Conservation (phyloP, 1,140 invertebrate species). For the Aphaenogaster ashmeadi region DNA sequence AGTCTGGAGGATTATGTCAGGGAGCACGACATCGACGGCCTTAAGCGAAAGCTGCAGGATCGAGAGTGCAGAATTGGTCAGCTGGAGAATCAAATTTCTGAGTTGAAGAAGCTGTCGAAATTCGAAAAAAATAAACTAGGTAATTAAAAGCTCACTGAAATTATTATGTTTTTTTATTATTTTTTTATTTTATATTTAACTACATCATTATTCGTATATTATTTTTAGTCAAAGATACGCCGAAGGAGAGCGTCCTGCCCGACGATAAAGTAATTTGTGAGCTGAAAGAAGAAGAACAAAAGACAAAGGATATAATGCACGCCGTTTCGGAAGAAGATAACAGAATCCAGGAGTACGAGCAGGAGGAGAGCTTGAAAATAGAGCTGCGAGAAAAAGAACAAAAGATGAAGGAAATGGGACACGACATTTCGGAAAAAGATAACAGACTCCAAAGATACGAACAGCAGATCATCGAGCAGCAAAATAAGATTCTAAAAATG, state of each 20-base stretch:
- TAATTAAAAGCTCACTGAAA: conserved; percentile 5
- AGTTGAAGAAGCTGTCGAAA: conserved; percentile 65
- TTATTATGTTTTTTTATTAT: neutral
- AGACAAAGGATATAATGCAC: neutral
- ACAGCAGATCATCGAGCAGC: conserved; percentile 76
- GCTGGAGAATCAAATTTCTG: conserved; percentile 73
- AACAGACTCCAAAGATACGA: conserved; percentile 80
- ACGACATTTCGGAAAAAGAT: conserved; percentile 80
- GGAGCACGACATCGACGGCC: conserved; percentile 80
- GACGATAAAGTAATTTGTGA: conserved; percentile 17
- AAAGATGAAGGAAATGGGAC: conserved; percentile 83
- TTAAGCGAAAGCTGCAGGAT: conserved; percentile 82
- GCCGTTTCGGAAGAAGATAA: neutral
- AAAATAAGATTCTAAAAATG: conserved; percentile 75
- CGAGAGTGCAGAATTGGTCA: conserved; percentile 82
- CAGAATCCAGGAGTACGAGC: neutral
- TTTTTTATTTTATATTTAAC: neutral
- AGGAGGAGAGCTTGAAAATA: neutral
- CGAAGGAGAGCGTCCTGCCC: neutral
- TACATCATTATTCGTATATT: neutral
- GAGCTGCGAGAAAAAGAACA: conserved; percentile 74
- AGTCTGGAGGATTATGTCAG: conserved; percentile 83
- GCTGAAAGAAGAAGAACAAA: conserved; percentile 37
- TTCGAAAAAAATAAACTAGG: conserved; percentile 28
- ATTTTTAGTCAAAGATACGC: neutral